Evolutionary conservation across 2,113 vertebrate genomes (phyloP).

Genomic region (Phalacrocorax carbo): DNA sequence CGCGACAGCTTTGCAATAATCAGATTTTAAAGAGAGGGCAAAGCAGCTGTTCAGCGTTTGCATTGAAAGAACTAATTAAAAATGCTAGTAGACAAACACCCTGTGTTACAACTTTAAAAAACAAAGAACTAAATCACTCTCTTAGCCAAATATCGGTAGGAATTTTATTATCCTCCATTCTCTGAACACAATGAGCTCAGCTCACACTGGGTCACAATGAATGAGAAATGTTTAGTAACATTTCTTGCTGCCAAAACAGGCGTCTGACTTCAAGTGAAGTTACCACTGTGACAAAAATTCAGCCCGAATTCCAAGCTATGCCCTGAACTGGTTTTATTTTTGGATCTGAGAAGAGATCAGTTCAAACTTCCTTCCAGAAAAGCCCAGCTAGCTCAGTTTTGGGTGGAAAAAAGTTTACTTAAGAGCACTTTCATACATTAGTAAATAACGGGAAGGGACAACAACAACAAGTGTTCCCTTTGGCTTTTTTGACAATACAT

Average conservation of each 20-base stretch:
- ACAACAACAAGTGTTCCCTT: neutral
- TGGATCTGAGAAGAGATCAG: neutral
- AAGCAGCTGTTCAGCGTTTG: neutral
- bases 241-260: slow-evolving; percentile 56
- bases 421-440: neutral
- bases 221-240: slow-evolving; percentile 35
- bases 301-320: slow-evolving; percentile 20
- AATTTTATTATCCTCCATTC: slow-evolving; percentile 62
- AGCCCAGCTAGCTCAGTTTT: neutral
- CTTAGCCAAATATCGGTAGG: slow-evolving; percentile 40
- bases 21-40: neutral
- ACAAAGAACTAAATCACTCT: slow-evolving; percentile 32
- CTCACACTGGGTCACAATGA: slow-evolving; percentile 29
- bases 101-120: neutral
- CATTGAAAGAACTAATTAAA: neutral
- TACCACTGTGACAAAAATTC: slow-evolving; percentile 13
- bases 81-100: slow-evolving; percentile 1
- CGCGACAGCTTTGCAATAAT: neutral
- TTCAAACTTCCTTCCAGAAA: neutral
- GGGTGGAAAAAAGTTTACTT: neutral
- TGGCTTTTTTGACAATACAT: neutral
- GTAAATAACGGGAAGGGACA: neutral
- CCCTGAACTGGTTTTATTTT: neutral
- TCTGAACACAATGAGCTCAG: slow-evolving; percentile 45
- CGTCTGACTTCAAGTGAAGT: slow-evolving; percentile 31